Evolutionary conservation across 2,797 vertebrate genomes (phyloP).

Genomic region (Carapus acus): DNA sequence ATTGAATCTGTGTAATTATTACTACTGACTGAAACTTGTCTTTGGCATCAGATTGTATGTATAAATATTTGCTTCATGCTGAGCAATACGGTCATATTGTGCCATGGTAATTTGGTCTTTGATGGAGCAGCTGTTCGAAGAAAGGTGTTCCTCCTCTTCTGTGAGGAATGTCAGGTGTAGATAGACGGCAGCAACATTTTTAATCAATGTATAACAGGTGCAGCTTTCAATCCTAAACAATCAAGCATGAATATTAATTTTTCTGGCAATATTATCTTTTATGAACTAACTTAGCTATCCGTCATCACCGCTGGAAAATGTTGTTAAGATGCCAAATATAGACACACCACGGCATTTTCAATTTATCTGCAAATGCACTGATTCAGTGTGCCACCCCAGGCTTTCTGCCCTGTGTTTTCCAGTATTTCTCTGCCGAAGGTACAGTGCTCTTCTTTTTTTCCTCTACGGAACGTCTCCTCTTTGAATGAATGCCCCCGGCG

Average conservation of each 20-base stretch:
- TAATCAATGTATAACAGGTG: conserved; percentile 45
- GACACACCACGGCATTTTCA: conserved; percentile 32
- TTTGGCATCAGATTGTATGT: conserved; percentile 25
- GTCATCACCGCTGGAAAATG: conserved; percentile 39
- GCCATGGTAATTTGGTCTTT: conserved; percentile 30
- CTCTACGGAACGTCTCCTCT: conserved; percentile 60
- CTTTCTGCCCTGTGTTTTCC: conserved; percentile 51
- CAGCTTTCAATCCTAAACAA: conserved; percentile 31
- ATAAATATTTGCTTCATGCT: conserved; percentile 33
- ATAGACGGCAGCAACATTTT: conserved; percentile 33
- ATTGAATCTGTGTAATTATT: conserved; percentile 40
- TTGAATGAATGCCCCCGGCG: conserved; percentile 63
- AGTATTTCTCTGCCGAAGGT: conserved; percentile 62
- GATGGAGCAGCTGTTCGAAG: conserved; percentile 34
- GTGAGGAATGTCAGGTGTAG: conserved; percentile 24
- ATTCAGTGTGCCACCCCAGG: conserved; percentile 34
- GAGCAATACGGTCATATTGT: conserved; percentile 30
- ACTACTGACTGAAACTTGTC: conserved; percentile 32
- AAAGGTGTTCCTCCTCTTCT: conserved; percentile 25
- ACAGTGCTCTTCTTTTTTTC: conserved; percentile 62
- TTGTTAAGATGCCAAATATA: conserved; percentile 24
- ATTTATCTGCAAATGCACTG: conserved; percentile 43
- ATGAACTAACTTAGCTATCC: conserved; percentile 39
- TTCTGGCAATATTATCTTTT: conserved; percentile 25
- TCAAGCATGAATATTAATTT: conserved; percentile 36